phyloP scores from a whole-genome alignment of 2,113 vertebrate genomes.

The Centrocercus urophasianus region DNA sequence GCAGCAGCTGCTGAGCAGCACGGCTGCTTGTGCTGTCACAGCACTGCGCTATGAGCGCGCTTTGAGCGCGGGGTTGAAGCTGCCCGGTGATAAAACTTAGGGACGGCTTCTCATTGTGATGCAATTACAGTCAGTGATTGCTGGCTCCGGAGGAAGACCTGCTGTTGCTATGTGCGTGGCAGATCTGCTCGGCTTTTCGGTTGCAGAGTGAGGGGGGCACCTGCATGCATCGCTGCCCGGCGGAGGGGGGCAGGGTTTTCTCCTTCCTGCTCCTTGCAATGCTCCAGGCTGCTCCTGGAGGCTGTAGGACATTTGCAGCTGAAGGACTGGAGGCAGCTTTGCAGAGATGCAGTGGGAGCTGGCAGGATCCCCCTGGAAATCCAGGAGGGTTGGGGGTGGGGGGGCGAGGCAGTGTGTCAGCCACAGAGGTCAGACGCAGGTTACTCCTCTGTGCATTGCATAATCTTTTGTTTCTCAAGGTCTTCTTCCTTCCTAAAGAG shows the following conservation, averaged over 20 bases:
- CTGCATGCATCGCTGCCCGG: background rate
- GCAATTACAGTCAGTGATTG: constrained; percentile 9
- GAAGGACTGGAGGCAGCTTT: background rate
- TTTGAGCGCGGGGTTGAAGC: background rate
- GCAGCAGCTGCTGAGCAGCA: background rate
- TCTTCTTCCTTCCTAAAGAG: background rate
- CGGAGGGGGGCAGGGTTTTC: background rate
- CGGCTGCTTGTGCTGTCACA: background rate
- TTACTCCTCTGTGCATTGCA: background rate
- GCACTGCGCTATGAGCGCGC: background rate
- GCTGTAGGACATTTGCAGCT: background rate
- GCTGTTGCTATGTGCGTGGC: constrained; percentile 9
- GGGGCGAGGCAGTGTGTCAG: background rate
- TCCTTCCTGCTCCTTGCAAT: background rate
- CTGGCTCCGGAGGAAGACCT: background rate
- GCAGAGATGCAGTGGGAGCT: background rate
- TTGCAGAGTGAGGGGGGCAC: background rate
- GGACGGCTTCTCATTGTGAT: background rate
- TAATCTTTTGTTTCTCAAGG: constrained; percentile 40
- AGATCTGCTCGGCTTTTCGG: background rate
- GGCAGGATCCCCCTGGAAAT: background rate
- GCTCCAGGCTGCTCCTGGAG: background rate
- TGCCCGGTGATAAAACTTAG: background rate
- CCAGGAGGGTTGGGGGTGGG: background rate
- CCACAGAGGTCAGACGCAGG: background rate